Conservation (phyloP, 2,888 invertebrate genomes). For the Hymenopus coronatus region DNA sequence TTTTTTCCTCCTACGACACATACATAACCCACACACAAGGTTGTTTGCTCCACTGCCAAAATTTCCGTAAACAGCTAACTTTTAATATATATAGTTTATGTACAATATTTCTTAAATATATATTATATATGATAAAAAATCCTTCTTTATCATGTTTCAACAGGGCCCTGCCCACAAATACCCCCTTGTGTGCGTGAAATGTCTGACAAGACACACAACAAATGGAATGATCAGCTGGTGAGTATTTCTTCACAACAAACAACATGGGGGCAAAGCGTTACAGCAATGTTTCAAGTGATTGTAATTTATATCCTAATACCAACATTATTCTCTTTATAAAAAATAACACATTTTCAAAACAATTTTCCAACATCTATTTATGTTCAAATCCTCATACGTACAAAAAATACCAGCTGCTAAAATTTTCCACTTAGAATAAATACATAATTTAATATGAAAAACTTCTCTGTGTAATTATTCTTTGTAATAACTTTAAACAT, state of each 20-base stretch:
- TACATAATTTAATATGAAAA: background rate
- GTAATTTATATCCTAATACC: background rate
- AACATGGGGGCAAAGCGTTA: background rate
- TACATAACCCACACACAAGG: background rate
- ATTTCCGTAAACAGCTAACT: conserved; percentile 1
- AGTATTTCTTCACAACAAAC: background rate
- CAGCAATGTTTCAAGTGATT: background rate
- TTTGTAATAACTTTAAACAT: background rate
- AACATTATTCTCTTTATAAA: background rate
- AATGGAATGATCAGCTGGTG: background rate
- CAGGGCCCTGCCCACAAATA: background rate
- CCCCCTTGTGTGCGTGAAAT: conserved; percentile 12
- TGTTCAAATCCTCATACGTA: background rate
- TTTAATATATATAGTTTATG: conserved; percentile 14
- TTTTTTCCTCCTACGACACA: background rate
- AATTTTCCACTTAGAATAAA: background rate
- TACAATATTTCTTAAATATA: background rate
- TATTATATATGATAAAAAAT: background rate
- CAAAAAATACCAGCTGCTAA: background rate
- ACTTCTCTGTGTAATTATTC: background rate
- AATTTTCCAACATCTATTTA: background rate
- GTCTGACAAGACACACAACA: background rate
- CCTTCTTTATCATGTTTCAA: background rate
- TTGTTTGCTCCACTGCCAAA: background rate
- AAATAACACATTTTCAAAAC: background rate